Evolutionary conservation across 2,113 vertebrate species (phyloP).

Genomic region (Tachysurus vachellii): DNA sequence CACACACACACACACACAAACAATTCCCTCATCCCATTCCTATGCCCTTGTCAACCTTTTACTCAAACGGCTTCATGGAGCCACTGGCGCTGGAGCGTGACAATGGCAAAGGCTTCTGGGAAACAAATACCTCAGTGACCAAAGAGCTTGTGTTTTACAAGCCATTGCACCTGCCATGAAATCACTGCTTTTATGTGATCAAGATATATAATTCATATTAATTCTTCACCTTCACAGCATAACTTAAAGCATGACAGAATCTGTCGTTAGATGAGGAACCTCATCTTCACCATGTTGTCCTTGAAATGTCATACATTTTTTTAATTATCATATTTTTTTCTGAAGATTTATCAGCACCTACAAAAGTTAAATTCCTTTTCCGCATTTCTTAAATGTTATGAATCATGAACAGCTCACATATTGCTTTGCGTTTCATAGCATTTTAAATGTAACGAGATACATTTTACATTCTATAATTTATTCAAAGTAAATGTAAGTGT

Average conservation of each 20-base stretch:
- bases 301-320: background rate
- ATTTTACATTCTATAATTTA: background rate
- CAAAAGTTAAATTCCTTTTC: background rate
- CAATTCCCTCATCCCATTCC: slow-evolving; percentile 41
- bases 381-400: background rate
- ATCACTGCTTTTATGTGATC: slow-evolving; percentile 51
- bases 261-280: background rate
- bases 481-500: background rate
- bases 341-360: background rate
- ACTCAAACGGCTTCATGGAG: slow-evolving; percentile 57
- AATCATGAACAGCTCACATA: too few species aligned
- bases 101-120: slow-evolving; percentile 62
- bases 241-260: background rate
- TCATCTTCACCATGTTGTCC: background rate
- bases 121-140: slow-evolving; percentile 56
- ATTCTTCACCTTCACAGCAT: slow-evolving; percentile 7
- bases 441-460: background rate
- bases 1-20: slow-evolving; percentile 42
- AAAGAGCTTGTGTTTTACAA: slow-evolving; percentile 62
- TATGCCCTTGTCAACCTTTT: slow-evolving; percentile 35
- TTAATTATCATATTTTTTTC: background rate
- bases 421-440: background rate
- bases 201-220: slow-evolving; percentile 41
- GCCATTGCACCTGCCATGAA: slow-evolving; percentile 56
- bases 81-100: slow-evolving; percentile 59